phyloP scores from a whole-genome alignment of 2,113 vertebrate genomes.

The Herpetotheres cachinnans region DNA sequence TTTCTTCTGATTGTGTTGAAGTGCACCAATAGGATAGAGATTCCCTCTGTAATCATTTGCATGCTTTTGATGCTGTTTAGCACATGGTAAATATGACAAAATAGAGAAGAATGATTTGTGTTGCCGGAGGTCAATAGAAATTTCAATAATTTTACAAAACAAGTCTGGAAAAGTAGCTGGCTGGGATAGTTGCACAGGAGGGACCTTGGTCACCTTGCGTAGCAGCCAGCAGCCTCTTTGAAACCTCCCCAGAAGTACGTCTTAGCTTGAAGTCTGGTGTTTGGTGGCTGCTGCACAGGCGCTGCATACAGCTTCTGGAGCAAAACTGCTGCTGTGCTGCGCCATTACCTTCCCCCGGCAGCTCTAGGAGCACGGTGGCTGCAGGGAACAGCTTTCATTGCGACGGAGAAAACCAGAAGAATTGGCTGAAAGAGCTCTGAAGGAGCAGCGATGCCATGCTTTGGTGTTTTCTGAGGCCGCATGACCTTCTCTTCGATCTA shows the following conservation, averaged over 20 bases:
- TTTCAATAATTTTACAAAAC: neutral
- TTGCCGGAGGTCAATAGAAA: neutral
- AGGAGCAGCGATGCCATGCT: neutral
- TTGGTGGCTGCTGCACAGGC: neutral
- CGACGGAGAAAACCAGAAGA: neutral
- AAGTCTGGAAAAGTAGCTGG: neutral
- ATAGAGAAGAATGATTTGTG: neutral
- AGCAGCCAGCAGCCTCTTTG: neutral
- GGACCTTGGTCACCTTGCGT: neutral
- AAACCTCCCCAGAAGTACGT: neutral
- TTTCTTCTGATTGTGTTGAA: neutral
- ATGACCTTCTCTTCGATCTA: neutral
- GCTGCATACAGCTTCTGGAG: neutral
- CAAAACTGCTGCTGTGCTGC: neutral
- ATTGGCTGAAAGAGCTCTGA: neutral
- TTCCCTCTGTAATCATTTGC: neutral
- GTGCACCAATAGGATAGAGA: neutral
- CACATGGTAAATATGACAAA: neutral
- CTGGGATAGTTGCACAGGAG: neutral
- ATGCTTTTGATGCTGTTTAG: neutral
- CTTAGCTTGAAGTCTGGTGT: neutral
- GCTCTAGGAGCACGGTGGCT: neutral
- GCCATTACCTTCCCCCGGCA: neutral
- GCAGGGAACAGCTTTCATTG: neutral
- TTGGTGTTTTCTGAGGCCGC: neutral